A percentile compares a stretch with the other conserved stretches of the same genome.
These are phyloP conservation scores for Cynopterus sphinx DNA, from an alignment of 2,797 vertebrate species.

Conservation along the genomic window DNA sequence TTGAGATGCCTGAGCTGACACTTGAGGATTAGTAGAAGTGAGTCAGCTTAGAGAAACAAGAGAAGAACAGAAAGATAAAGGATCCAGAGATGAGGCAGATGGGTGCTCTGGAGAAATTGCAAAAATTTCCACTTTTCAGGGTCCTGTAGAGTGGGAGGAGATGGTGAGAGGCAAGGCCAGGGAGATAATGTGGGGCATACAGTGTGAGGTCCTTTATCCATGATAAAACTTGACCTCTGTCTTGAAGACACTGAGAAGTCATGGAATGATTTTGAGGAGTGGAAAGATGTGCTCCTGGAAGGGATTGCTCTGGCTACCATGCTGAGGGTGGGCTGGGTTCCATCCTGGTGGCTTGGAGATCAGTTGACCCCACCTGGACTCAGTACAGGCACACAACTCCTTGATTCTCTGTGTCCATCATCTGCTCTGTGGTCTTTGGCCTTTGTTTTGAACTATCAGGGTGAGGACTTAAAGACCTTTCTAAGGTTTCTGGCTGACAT, in stretches of 20 bases:
- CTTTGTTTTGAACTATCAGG: neutral
- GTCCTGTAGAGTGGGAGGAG: no score
- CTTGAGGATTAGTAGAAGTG: neutral
- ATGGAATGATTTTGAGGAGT: neutral
- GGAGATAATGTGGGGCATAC: neutral
- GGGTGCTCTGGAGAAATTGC: neutral
- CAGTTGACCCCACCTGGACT: neutral
- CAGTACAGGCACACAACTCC: neutral
- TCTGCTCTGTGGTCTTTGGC: slow-evolving; percentile 45
- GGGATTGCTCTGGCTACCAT: neutral
- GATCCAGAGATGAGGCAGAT: neutral
- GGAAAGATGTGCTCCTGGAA: neutral
- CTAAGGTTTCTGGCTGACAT: no score
- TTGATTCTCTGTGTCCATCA: slow-evolving; percentile 36
- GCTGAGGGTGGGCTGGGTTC: neutral
- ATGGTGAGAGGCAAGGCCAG: neutral
- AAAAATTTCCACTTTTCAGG: neutral
- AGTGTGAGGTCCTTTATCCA: neutral
- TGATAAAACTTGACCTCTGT: neutral
- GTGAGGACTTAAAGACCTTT: neutral
- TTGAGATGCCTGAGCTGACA: no score
- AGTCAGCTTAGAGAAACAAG: no score
- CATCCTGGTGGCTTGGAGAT: neutral
- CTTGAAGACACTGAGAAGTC: neutral
- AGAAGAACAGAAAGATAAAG: neutral